Evolutionary conservation across 2,113 vertebrate genomes (phyloP), one percentile per base, ranked within the genome.

Genomic region (Strix aluco): DNA sequence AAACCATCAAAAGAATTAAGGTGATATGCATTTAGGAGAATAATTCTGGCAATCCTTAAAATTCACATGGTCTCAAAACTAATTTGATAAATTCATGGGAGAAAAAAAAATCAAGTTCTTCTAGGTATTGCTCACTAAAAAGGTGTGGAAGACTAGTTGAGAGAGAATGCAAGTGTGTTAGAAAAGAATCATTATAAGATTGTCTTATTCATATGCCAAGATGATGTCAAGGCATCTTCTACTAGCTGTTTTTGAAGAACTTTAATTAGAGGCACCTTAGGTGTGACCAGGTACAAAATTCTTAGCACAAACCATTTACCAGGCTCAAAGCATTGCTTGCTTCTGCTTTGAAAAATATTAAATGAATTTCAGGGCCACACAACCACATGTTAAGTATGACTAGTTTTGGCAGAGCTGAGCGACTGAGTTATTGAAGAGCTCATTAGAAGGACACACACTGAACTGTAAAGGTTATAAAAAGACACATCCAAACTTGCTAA

Each of bases 401-500:
- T 32, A 25, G 11, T 14, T 90, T 72, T 80, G 46, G 40, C 49
- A 82, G 70, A 91, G 27, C 25, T 85, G 73, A 81, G 42, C n/a
- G 51, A 87, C 8, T 42, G 73, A 47, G 65, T 89, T 94, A 81
- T 14, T 61, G 85, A 73, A 78, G 46, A 93, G 49, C 54, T 93
- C 74, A 80, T 95, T 93, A 94, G 66, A 88, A 91, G 63, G 62
- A 75, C 52, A 69, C 54, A 88, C 27, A 40, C n/a, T 73, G 67
- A 90, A 90, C 9, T 30, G 38, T 29, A 93, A 96, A 93, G 87
- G 78, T 95, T 94, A 86, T 92, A 51, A 72, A 93, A 93, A 96
- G 92, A 92, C 62, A 87, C 30, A 90, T 87, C 40, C 79, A 81
- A 95, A 94, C 67, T 96, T 94, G 40, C 66, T 86, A 96, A 86